Conservation (phyloP, 1,140 invertebrate species). For the Dreissena rostriformis region DNA sequence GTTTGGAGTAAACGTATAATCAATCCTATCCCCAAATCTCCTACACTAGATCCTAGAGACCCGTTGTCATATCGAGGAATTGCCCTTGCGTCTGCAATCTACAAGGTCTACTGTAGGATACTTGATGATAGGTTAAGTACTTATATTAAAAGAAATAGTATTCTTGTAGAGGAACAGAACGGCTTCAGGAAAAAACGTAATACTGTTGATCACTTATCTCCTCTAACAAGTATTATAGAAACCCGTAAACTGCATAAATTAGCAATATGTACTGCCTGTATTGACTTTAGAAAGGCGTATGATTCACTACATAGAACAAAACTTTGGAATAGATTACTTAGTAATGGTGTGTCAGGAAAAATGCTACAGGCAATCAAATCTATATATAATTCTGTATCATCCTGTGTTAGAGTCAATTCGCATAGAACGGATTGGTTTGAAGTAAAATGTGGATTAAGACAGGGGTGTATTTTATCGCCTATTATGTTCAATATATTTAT, state of each 20-base stretch:
- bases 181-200: conserved; percentile 35
- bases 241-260: conserved; percentile 8
- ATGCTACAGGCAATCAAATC: conserved; percentile 17
- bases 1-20: conserved; percentile 44
- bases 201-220: conserved; percentile 16
- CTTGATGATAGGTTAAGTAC: conserved; percentile 30
- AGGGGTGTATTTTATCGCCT: conserved; percentile 37
- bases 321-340: conserved; percentile 1
- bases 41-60: conserved; percentile 25
- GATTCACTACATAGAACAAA: conserved; percentile 19
- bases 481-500: conserved; percentile 27
- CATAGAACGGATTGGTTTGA: conserved; percentile 31
- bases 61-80: conserved; percentile 55
- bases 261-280: conserved; percentile 9
- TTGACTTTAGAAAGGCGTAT: conserved; percentile 27
- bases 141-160: conserved; percentile 5
- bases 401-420: conserved; percentile 9
- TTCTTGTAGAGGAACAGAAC: conserved; percentile 37
- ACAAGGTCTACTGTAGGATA: conserved; percentile 48
- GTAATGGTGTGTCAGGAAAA: conserved; percentile 17
- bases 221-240: conserved; percentile 22
- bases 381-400: not conserved
- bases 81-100: conserved; percentile 22
- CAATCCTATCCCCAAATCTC: conserved; percentile 45
- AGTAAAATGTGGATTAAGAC: not conserved